These are phyloP conservation scores for Apodemus speciosus DNA, from an alignment of 2,113 vertebrate species.

Conservation along the genomic window DNA sequence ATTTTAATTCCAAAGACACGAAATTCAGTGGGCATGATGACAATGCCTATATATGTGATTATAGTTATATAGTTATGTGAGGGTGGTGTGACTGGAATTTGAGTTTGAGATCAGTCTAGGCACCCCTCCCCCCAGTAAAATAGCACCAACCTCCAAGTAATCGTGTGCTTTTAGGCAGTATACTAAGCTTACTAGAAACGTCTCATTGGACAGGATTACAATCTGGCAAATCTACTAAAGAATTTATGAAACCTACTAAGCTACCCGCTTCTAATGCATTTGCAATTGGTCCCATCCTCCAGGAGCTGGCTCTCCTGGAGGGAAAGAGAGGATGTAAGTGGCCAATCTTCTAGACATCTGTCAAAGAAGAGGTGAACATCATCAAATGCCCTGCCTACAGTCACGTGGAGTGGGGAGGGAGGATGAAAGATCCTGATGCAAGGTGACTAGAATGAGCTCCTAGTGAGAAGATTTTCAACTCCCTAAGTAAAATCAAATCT, in stretches of 20 bases:
- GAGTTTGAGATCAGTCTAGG: not conserved
- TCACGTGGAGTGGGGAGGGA: conserved; percentile 12
- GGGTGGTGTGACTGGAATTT: not conserved
- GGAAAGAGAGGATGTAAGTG: not conserved
- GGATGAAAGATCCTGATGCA: not conserved
- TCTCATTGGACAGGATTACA: conserved; percentile 1
- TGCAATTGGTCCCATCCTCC: not conserved
- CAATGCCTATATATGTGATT: not conserved
- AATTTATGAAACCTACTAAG: conserved; percentile 53
- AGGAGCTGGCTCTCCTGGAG: not conserved
- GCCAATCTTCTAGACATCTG: not conserved
- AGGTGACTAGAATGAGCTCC: not conserved
- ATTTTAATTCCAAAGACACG: conserved; percentile 42
- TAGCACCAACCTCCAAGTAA: not conserved
- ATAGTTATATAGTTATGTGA: not conserved
- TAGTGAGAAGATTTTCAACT: conserved; percentile 42
- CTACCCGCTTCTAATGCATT: not conserved
- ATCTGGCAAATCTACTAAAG: conserved; percentile 19
- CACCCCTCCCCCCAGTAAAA: not conserved
- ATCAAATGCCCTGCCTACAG: not conserved
- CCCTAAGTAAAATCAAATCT: conserved; percentile 7
- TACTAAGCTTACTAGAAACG: not conserved
- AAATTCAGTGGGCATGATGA: not conserved
- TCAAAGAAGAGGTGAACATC: not conserved
- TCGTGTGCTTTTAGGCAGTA: not conserved